Evolutionary conservation across 2,888 invertebrate genomes (phyloP).

Genomic region (Anaspis maculata): DNA sequence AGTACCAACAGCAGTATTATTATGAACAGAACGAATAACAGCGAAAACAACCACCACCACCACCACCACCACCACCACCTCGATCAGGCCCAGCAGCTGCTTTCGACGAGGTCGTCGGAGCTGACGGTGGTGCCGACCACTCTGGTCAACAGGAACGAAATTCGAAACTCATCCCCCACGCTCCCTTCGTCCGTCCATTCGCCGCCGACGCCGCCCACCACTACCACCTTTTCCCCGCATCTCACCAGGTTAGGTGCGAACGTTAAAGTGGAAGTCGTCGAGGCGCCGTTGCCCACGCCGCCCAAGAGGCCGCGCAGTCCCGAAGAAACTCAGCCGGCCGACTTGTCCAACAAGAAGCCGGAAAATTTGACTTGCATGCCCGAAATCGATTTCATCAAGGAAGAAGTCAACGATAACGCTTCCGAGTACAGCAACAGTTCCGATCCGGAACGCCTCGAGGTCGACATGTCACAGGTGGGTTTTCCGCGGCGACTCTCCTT

Average conservation of each 20-base stretch:
- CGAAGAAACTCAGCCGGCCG: conserved; percentile 34
- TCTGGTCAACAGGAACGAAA: no score
- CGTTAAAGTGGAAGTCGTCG: no score
- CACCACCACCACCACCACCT: conserved; percentile 9
- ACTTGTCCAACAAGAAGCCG: conserved; percentile 37
- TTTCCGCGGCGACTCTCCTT: not conserved
- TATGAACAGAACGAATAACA: conserved; percentile 12
- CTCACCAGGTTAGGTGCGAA: no score
- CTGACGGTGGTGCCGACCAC: no score
- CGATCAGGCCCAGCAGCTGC: no score
- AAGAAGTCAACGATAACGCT: conserved; percentile 32
- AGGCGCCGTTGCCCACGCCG: no score
- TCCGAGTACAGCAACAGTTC: conserved; percentile 60
- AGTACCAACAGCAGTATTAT: conserved; percentile 33
- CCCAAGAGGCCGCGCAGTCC: conserved; percentile 4
- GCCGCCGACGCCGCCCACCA: no score
- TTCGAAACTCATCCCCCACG: no score
- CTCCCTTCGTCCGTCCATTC: no score
- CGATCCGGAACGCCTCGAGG: conserved; percentile 66
- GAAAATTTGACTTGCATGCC: conserved; percentile 40
- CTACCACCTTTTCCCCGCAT: no score
- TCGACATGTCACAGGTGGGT: conserved; percentile 52
- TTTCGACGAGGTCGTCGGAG: no score
- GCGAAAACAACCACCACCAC: conserved; percentile 8
- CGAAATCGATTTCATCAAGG: conserved; percentile 38